Percentiles rank a stretch among this genome's conserved stretches.
Conservation (phyloP, 2,113 vertebrate genomes). For the Sula dactylatra region DNA sequence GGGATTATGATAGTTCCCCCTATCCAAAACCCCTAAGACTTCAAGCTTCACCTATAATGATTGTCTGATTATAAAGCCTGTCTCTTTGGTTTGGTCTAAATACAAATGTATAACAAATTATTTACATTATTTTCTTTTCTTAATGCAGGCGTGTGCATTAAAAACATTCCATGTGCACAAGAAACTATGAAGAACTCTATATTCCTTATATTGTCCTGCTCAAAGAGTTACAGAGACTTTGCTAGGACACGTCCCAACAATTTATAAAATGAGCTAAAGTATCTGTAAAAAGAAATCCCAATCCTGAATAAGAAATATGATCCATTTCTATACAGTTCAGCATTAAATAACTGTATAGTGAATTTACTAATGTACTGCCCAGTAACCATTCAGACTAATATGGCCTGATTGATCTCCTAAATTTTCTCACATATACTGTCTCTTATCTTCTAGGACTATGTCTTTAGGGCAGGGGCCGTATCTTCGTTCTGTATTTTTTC, state of each 20-base stretch:
- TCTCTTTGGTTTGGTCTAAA: background rate
- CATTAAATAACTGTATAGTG: background rate
- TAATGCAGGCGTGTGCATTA: rapidly evolving
- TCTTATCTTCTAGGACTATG: background rate
- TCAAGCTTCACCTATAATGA: background rate
- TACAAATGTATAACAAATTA: background rate
- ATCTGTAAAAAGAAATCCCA: background rate
- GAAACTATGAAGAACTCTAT: background rate
- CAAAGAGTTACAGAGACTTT: background rate
- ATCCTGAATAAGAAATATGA: background rate
- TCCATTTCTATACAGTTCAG: background rate
- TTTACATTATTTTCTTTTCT: background rate
- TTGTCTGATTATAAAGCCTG: background rate
- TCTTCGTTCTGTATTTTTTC: background rate
- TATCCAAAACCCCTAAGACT: background rate
- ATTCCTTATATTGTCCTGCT: background rate
- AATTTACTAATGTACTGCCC: background rate
- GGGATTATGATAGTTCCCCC: background rate
- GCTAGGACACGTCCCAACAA: background rate
- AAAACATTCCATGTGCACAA: rapidly evolving
- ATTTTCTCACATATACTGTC: background rate
- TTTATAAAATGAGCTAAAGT: background rate
- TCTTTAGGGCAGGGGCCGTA: background rate
- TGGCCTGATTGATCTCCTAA: background rate
- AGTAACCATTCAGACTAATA: background rate